A percentile compares a stretch with the other conserved stretches of the same genome.
Conservation (phyloP, 2,113 vertebrate species). For the Centropus bengalensis region DNA sequence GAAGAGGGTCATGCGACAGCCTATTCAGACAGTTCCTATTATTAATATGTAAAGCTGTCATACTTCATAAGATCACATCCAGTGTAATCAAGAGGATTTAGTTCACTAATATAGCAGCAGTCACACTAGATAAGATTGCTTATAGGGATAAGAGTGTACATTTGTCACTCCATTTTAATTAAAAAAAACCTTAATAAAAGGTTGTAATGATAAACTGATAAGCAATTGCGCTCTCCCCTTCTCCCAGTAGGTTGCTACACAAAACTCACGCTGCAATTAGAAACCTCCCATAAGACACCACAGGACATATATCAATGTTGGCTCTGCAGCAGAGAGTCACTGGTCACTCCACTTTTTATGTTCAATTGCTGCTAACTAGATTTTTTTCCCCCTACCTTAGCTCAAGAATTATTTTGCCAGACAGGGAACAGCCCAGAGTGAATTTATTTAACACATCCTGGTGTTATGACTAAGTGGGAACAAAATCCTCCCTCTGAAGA, state of each 20-base stretch:
- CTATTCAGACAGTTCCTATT: conserved; percentile 60
- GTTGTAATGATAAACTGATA: conserved; percentile 73
- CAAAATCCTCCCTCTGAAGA: conserved; percentile 48
- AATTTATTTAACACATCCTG: conserved; percentile 60
- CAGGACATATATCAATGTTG: conserved; percentile 43
- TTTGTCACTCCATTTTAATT: conserved; percentile 72
- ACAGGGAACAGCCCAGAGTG: conserved; percentile 28
- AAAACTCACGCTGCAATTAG: conserved; percentile 66
- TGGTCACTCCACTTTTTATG: conserved; percentile 30
- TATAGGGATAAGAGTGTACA: conserved; percentile 70
- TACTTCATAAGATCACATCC: conserved; percentile 74
- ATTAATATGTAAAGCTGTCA: conserved; percentile 74
- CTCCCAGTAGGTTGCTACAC: conserved; percentile 53
- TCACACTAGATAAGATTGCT: conserved; percentile 71
- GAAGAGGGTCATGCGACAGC: conserved; percentile 59
- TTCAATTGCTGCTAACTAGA: conserved; percentile 52
- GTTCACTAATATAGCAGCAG: conserved; percentile 70
- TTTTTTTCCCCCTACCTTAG: conserved; percentile 8
- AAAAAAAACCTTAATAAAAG: conserved; percentile 75
- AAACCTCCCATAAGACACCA: conserved; percentile 54
- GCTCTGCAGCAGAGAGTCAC: conserved; percentile 9
- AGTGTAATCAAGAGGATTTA: conserved; percentile 73
- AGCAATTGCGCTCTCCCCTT: conserved; percentile 44
- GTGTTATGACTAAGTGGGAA: conserved; percentile 39
- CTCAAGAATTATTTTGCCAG: conserved; percentile 48